Percentiles rank a stretch among this genome's conserved stretches.
Evolutionary conservation across 2,113 vertebrate species (phyloP).

Genomic region (Scatophagus argus): DNA sequence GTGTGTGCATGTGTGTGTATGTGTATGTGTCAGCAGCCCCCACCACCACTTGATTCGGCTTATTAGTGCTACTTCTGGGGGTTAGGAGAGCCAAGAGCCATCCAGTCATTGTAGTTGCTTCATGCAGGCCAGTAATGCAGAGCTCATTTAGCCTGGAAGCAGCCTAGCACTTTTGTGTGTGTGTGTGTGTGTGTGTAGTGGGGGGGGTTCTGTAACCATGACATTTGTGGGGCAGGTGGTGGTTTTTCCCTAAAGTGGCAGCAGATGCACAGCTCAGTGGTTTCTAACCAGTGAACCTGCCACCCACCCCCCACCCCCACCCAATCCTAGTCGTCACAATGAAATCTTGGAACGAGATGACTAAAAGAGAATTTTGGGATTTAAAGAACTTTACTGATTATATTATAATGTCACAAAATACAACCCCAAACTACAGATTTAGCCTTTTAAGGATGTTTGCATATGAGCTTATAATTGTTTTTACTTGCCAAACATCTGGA

Average conservation of each 20-base stretch:
- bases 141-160: conserved; percentile 47
- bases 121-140: conserved; percentile 46
- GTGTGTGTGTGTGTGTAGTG: too few relatives aligned
- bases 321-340: neutral
- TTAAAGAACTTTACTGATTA: conserved; percentile 2
- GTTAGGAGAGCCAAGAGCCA: conserved; percentile 52
- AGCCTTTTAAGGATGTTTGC: neutral
- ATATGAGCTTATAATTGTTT: conserved; percentile 1
- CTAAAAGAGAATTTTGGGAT: conserved; percentile 4
- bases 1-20: conserved; percentile 1
- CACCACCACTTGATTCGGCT: conserved; percentile 63
- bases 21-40: conserved; percentile 42
- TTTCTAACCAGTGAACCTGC: conserved; percentile 19
- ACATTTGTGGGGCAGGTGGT: conserved; percentile 31
- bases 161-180: too few relatives aligned
- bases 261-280: conserved; percentile 2
- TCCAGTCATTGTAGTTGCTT: conserved; percentile 49
- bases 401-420: neutral
- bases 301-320: too few relatives aligned
- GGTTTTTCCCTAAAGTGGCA: conserved; percentile 9
- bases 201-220: conserved; percentile 21
- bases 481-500: conserved; percentile 54
- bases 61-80: conserved; percentile 64
- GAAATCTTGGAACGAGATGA: neutral
- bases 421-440: neutral